A percentile compares a stretch with the other conserved stretches of the same genome.
These are phyloP conservation scores for Crotalus viridis DNA, from an alignment of 2,113 vertebrate species.

Conservation along the genomic window DNA sequence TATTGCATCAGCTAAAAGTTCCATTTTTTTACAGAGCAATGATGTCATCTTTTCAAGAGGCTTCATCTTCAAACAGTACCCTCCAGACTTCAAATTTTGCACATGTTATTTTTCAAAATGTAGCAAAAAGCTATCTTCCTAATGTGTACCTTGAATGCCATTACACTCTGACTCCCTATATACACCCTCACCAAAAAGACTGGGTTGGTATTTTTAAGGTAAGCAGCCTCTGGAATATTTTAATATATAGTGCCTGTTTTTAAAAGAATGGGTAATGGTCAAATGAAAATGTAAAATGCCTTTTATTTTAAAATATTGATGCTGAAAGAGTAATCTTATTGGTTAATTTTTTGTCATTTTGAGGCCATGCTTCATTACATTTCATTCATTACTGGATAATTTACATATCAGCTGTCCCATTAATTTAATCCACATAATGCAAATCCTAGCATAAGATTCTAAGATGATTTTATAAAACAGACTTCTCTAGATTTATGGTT, in stretches of 20 bases:
- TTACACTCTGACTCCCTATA: constrained; percentile 93
- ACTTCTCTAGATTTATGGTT: background rate
- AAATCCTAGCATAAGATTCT: background rate
- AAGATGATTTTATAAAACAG: background rate
- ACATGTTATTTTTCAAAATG: constrained; percentile 98
- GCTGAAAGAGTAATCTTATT: background rate
- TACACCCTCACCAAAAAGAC: constrained; percentile 92
- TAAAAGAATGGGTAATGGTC: background rate
- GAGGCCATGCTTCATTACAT: background rate
- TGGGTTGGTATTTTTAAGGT: constrained; percentile 99
- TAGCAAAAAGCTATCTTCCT: constrained; percentile 95
- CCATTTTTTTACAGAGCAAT: constrained; percentile 70
- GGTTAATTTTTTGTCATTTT: background rate
- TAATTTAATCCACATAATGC: background rate
- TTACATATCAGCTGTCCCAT: background rate
- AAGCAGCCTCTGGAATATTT: constrained; percentile 38
- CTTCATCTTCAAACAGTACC: constrained; percentile 70
- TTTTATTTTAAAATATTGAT: background rate
- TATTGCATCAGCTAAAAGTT: background rate
- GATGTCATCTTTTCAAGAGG: constrained; percentile 86
- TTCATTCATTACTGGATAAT: background rate
- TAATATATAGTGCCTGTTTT: background rate
- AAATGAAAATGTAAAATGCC: background rate
- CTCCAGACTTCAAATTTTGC: constrained; percentile 97
- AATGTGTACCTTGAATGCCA: constrained; percentile 92